A percentile compares a stretch with the other conserved stretches of the same genome.
Conservation (phyloP, 2,888 invertebrate species). For the Lydus trimaculatus region DNA sequence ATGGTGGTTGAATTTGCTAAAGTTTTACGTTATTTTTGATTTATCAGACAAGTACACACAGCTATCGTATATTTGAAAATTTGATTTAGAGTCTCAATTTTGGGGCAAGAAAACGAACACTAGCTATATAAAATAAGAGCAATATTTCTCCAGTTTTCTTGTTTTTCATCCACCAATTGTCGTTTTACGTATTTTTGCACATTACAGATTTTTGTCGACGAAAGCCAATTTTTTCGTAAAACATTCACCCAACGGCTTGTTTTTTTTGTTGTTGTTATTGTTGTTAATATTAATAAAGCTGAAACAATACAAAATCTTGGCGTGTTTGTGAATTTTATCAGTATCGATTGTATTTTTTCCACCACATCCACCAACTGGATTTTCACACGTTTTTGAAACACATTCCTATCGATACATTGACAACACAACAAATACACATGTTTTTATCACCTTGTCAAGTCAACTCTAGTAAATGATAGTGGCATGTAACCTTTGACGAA, state of each 20-base stretch:
- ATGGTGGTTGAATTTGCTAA: background rate
- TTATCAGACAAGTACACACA: background rate
- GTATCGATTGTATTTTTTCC: background rate
- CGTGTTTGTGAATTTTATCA: background rate
- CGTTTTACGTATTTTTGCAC: background rate
- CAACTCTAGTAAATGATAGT: background rate
- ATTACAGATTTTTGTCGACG: background rate
- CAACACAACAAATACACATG: conserved; percentile 1
- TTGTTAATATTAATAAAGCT: background rate
- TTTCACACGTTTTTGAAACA: background rate
- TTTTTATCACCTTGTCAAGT: conserved; percentile 5
- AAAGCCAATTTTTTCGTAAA: background rate
- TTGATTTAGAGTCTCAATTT: conserved; percentile 30
- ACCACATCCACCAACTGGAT: background rate
- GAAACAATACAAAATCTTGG: background rate
- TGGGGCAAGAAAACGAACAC: conserved; percentile 11
- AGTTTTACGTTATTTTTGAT: background rate
- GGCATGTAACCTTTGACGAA: background rate
- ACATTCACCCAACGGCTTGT: background rate
- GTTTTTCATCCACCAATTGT: background rate
- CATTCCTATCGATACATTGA: conserved; percentile 3
- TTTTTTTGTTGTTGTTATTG: background rate
- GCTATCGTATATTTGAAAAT: conserved; percentile 26
- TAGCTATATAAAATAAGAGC: background rate
- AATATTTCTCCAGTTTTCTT: background rate